phyloP scores from a whole-genome alignment of 2,888 invertebrate genomes.

The Isoperla grammatica region DNA sequence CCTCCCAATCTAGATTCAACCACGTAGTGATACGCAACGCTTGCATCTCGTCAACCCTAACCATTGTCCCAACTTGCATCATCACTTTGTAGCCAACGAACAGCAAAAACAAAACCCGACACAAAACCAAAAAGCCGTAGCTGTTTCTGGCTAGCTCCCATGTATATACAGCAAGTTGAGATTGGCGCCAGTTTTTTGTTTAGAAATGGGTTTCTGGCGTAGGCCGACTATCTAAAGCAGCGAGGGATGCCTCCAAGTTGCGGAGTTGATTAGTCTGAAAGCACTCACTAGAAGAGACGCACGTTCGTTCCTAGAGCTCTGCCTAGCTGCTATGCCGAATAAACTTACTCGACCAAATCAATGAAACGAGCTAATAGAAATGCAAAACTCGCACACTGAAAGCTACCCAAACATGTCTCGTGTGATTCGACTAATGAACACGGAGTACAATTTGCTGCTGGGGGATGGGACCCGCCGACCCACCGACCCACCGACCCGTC shows the following conservation, averaged over 20 bases:
- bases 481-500: no score
- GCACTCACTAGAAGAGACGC: conserved; percentile 5
- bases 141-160: neutral
- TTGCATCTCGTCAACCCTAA: no score
- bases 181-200: conserved; percentile 6
- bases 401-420: conserved; percentile 6
- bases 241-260: neutral
- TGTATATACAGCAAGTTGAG: conserved; percentile 5
- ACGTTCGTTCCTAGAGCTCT: no score
- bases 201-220: neutral
- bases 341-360: conserved; percentile 9
- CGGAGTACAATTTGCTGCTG: conserved; percentile 1
- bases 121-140: no score
- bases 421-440: conserved; percentile 12
- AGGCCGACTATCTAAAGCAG: no score
- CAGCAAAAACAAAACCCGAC: no score
- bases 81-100: no score
- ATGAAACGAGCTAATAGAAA: conserved; percentile 11
- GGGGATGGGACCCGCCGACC: neutral
- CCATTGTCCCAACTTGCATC: no score
- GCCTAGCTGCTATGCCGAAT: neutral
- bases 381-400: conserved; percentile 14
- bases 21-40: no score
- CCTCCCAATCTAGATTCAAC: no score
- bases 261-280: conserved; percentile 14